Evolutionary conservation across 1,140 invertebrate genomes (phyloP), one percentile per base, ranked within the genome.

Genomic region (Papilio xuthus): DNA sequence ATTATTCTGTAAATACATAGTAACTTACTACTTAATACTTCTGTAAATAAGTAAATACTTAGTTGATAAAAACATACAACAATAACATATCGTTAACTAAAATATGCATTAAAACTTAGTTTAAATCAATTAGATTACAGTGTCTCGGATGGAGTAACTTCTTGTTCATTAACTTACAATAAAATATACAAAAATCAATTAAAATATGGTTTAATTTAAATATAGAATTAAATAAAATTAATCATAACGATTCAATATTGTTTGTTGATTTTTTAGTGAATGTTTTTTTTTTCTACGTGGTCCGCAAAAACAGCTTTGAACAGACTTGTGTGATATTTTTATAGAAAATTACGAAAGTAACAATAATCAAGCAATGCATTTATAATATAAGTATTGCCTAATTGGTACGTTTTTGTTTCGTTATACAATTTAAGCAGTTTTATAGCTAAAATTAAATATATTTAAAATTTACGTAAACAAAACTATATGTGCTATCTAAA

Each of bases 401-500:
- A 63, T 76, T 76, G 74, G 74, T 76, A 76, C 74, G 32, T 26
- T 63, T 76, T 60, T 50, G 47, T 7, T 56, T 60, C 74, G 74
- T 76, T 63, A 76, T 76, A 76, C 53, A 76, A 75, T 75, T 2
- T 37, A 76, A 67, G 72, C 69, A 79, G 70, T 79, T 75, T 82
- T 78, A 47, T 20, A 79, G 78, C 75, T 80, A 83, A n/a, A 84
- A 84, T 83, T 83, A 84, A 86, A 87, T 81, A 85, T 87, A 85
- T 80, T 89, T 86, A 88, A 82, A 84, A 85, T 83, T 86, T 83
- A 81, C 56, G 76, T 82, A 83, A 86, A 86, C 63, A 81, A 85
- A 83, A 63, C 75, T 78, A 83, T 78, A 83, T 60, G 90, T 89
- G 88, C 88, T 90, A 89, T 87, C 88, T 89, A 86, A 80, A 82